Evolutionary conservation across 2,888 invertebrate genomes (phyloP), one percentile per base, ranked within the genome.

Genomic region (Drosophila birchii): DNA sequence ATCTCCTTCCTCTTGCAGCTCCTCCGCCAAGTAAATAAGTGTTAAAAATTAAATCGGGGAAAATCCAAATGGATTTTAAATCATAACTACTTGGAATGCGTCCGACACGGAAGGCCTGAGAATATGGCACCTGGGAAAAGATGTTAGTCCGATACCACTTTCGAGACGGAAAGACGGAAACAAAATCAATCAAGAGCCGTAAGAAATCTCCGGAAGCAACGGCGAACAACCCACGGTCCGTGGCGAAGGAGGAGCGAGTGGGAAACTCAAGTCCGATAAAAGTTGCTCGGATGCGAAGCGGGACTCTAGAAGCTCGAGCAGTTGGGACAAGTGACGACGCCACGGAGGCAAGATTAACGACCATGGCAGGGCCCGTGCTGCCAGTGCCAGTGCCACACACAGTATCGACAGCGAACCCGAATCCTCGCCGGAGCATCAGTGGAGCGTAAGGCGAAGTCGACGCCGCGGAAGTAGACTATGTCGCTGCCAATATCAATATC

Each of bases 161-260:
- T n/a, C 16, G n/a, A 32, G 60, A 51, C 60, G 60, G 51, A 53
- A 53, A 53, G 51, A 53, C 51, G 51, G 34, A 34, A 41, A 23
- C 60, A 57, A 41, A 60, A 56, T 60, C 39, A 57, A 60, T 60
- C 60, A 57, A 60, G 32, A 32, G 26, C 41, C 51, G 51, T 3
- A 53, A 23, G 39, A 57, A 60, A 60, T 57, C 57, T 32, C 3
- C 51, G 51, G 51, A 53, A 53, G 51, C 51, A 14, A 53, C 51
- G 51, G 51, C 34, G 51, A 16, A 34, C 20, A 20, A 20, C 3
- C 51, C 51, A 9, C 20, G 34, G 34, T 20, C 34, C 34, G 16
- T 9, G 36, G 23, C 34, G 12, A 47, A 47, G 51, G 36, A 16
- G 36, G 34, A 16, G 51, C 34, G 51, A 53, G 51, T 23, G 51